A percentile compares a stretch with the other conserved stretches of the same genome.
Conservation (phyloP, 2,113 vertebrate genomes). For the Pongo pygmaeus region DNA sequence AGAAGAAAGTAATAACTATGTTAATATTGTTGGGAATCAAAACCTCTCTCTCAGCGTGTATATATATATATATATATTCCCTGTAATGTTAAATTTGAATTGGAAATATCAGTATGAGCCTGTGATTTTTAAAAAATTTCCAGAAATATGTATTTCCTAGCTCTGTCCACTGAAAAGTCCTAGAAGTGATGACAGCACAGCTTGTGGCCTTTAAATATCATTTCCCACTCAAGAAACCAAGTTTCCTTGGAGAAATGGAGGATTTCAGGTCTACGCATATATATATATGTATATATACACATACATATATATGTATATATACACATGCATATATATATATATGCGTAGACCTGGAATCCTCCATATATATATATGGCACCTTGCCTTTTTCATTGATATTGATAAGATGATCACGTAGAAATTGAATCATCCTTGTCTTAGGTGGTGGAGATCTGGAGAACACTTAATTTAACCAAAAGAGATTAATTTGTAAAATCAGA, state of each 20-base stretch:
- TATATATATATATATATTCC: not conserved
- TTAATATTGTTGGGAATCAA: slow-evolving; percentile 34
- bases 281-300: not conserved
- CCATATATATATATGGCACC: not conserved
- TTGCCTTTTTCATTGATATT: not conserved
- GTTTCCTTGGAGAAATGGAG: slow-evolving; percentile 29
- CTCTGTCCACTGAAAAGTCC: slow-evolving; percentile 66
- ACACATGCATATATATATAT: not conserved
- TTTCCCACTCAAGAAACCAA: slow-evolving; percentile 63
- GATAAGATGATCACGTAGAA: not conserved
- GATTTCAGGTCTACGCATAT: slow-evolving; percentile 22
- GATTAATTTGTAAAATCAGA: slow-evolving; percentile 27
- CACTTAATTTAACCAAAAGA: slow-evolving; percentile 36
- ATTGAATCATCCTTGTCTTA: not conserved
- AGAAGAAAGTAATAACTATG: slow-evolving; percentile 28
- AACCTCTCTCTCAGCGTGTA: not conserved
- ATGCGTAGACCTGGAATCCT: too few relatives aligned
- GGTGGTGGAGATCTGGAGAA: not conserved
- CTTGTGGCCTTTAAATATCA: slow-evolving; percentile 74
- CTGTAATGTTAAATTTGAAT: slow-evolving; percentile 74
- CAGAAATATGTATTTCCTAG: slow-evolving; percentile 49
- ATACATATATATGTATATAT: too few relatives aligned
- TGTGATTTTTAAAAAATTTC: slow-evolving; percentile 46
- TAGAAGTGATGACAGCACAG: slow-evolving; percentile 66
- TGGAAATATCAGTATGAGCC: slow-evolving; percentile 64